These are phyloP conservation scores for Acronicta psi DNA, from an alignment of 2,888 invertebrate genomes.

Conservation along the genomic window DNA sequence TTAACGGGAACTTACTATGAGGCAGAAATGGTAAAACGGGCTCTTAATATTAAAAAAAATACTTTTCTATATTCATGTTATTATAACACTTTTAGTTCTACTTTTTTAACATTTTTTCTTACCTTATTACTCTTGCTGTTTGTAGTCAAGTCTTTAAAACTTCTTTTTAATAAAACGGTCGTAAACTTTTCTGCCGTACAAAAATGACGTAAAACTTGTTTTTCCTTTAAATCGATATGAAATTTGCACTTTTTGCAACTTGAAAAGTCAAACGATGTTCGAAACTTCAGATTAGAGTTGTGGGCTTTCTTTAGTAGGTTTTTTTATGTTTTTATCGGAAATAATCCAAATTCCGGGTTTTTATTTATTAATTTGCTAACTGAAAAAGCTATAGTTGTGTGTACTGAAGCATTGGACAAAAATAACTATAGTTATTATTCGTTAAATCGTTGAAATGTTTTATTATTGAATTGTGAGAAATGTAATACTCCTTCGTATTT, in stretches of 20 bases:
- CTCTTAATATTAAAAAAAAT: no score
- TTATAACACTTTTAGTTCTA: no score
- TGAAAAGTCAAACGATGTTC: slow-evolving; percentile 3
- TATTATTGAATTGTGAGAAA: no score
- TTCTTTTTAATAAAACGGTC: slow-evolving; percentile 18
- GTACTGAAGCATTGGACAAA: no score
- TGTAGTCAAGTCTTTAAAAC: background rate
- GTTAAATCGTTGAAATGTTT: no score
- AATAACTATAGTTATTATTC: no score
- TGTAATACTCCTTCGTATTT: no score
- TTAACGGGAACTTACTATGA: no score
- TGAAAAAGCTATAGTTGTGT: no score
- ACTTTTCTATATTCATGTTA: no score
- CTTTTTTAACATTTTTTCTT: background rate
- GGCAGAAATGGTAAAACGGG: no score
- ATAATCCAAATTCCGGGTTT: background rate
- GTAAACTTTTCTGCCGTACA: background rate
- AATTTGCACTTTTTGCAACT: background rate
- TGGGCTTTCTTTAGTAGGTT: background rate
- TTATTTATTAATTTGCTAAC: no score
- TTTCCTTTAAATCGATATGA: slow-evolving; percentile 5
- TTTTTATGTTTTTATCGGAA: background rate
- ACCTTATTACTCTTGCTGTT: background rate
- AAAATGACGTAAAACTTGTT: slow-evolving; percentile 7
- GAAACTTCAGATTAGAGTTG: background rate